phyloP scores from a whole-genome alignment of 2,888 invertebrate species.

The Mesodorylaimus sp. region DNA sequence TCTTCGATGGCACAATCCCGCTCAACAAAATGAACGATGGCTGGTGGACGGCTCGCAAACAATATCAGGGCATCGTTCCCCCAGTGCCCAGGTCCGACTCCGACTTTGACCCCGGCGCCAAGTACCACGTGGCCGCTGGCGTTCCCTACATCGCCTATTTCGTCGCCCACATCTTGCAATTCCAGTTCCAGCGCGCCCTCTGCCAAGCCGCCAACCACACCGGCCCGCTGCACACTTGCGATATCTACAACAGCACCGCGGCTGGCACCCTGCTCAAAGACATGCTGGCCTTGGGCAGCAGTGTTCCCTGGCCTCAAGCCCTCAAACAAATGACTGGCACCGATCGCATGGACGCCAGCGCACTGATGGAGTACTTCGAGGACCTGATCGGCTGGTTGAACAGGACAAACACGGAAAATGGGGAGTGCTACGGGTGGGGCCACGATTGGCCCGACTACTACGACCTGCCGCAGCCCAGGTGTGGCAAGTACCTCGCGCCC shows the following conservation, averaged over 20 bases:
- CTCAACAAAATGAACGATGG: constrained; percentile 61
- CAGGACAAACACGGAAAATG: constrained; percentile 27
- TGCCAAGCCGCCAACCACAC: constrained; percentile 61
- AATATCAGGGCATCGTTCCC: constrained; percentile 15
- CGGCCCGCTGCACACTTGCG: constrained; percentile 68
- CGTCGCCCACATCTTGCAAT: constrained; percentile 73
- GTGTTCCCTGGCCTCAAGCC: constrained; percentile 12
- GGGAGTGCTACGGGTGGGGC: constrained; percentile 8
- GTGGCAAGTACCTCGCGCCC: no score
- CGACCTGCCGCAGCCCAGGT: neutral
- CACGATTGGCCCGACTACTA: constrained; percentile 1
- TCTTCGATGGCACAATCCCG: constrained; percentile 55
- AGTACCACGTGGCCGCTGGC: constrained; percentile 6
- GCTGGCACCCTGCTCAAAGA: constrained; percentile 46
- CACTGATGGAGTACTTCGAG: constrained; percentile 64
- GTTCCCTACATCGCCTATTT: constrained; percentile 50
- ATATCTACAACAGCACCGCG: constrained; percentile 65
- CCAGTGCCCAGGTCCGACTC: neutral
- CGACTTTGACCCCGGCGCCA: constrained; percentile 8
- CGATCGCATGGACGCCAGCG: constrained; percentile 54
- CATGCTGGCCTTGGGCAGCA: constrained; percentile 11
- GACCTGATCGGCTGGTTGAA: constrained; percentile 69
- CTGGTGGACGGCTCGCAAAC: constrained; percentile 53
- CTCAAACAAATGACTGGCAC: constrained; percentile 11
- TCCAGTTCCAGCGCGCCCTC: constrained; percentile 68